Conservation (phyloP, 1,140 invertebrate species). For the Arion vulgaris region DNA sequence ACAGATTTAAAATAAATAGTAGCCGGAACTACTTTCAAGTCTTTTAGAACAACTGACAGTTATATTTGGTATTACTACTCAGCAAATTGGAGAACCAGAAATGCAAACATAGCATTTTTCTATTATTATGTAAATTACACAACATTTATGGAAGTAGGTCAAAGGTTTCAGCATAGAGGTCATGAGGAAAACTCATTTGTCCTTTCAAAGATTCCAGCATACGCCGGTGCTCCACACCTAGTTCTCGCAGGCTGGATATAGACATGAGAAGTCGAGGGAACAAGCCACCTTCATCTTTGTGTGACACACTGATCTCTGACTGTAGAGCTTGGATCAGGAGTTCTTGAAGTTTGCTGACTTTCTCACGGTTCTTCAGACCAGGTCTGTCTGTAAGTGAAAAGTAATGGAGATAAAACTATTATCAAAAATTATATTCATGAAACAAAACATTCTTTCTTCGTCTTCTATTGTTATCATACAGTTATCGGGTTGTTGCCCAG, state of each 20-base stretch:
- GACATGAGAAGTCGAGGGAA: slow-evolving; percentile 71
- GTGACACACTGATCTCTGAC: slow-evolving; percentile 58
- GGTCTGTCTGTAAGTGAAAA: slow-evolving; percentile 60
- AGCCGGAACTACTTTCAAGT: neutral
- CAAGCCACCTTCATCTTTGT: slow-evolving; percentile 66
- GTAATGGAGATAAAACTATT: neutral
- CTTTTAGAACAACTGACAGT: neutral
- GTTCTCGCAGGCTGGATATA: slow-evolving; percentile 69
- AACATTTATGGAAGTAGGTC: slow-evolving; percentile 54
- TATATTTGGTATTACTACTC: neutral
- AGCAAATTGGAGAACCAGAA: neutral
- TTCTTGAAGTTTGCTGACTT: slow-evolving; percentile 68
- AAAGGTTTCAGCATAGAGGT: slow-evolving; percentile 70
- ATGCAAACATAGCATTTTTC: neutral
- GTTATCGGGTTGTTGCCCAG: too few species aligned
- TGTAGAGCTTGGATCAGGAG: slow-evolving; percentile 68
- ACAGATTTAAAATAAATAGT: neutral
- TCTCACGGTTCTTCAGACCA: slow-evolving; percentile 68
- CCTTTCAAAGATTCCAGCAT: slow-evolving; percentile 68
- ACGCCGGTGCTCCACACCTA: slow-evolving; percentile 68
- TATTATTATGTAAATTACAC: neutral
- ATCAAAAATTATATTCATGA: too few species aligned
- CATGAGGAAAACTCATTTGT: slow-evolving; percentile 67
- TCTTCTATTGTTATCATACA: too few species aligned
- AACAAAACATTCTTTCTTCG: too few species aligned